A percentile compares a stretch with the other conserved stretches of the same genome.
Conservation (phyloP, 2,113 vertebrate genomes). For the Actenoides hombroni region DNA sequence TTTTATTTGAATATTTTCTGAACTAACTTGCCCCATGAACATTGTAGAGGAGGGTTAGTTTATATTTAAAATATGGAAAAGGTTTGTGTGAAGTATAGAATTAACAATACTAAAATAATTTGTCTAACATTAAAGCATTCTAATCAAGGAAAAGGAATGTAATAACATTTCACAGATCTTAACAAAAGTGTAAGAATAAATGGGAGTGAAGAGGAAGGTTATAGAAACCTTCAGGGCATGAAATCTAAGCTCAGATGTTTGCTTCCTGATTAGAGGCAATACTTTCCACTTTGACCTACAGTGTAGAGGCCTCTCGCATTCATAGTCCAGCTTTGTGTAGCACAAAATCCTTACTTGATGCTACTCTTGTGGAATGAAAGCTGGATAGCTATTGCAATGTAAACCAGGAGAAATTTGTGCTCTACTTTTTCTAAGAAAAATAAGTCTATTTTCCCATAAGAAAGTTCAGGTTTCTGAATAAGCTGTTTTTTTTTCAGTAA, state of each 20-base stretch:
- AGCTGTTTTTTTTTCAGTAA: background rate
- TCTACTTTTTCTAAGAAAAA: background rate
- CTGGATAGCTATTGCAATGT: background rate
- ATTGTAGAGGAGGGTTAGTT: background rate
- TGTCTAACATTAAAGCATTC: background rate
- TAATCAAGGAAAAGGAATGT: background rate
- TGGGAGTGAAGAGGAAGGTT: background rate
- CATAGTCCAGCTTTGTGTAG: background rate
- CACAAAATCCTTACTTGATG: background rate
- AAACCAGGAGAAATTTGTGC: background rate
- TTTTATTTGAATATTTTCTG: background rate
- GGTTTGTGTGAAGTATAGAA: slow-evolving; percentile 30
- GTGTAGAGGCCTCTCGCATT: background rate
- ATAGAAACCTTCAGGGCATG: background rate
- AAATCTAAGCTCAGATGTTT: background rate
- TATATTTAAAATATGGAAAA: slow-evolving; percentile 75
- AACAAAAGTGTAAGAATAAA: background rate
- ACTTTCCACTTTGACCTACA: background rate
- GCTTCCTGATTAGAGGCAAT: background rate
- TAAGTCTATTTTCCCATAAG: background rate
- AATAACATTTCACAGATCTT: background rate
- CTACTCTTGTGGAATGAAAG: background rate
- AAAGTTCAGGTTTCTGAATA: background rate
- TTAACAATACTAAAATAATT: slow-evolving; percentile 34
- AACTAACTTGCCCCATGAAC: background rate